Percentiles rank a stretch among this genome's conserved stretches.
phyloP scores from a whole-genome alignment of 2,888 invertebrate species.

The Eretmocerus hayati region DNA sequence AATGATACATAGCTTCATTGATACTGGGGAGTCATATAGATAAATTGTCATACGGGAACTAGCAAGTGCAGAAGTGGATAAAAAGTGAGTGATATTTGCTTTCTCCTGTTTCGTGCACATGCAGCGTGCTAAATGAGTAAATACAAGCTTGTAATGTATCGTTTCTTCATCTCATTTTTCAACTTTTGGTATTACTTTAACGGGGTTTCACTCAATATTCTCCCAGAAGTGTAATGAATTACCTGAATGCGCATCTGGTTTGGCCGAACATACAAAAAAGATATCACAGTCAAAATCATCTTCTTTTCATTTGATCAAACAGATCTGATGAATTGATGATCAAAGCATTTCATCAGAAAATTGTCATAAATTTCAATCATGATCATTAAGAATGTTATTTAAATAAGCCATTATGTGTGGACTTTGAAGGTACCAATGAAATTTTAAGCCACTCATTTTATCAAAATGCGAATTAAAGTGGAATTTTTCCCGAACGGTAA shows the following conservation, averaged over 20 bases:
- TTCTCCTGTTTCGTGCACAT: neutral
- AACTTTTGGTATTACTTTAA: conserved; percentile 11
- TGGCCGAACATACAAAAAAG: conserved; percentile 44
- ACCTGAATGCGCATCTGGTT: conserved; percentile 47
- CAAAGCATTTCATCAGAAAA: conserved; percentile 1
- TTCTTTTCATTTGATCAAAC: conserved; percentile 4
- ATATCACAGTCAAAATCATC: conserved; percentile 34
- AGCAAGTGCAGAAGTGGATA: too few relatives aligned
- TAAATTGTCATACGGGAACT: too few relatives aligned
- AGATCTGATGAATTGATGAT: conserved; percentile 6
- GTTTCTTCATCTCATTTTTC: conserved; percentile 20
- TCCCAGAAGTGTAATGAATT: conserved; percentile 28
- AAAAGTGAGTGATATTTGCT: too few relatives aligned
- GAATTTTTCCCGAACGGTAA: too few relatives aligned
- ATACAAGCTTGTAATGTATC: conserved; percentile 13
- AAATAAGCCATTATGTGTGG: neutral
- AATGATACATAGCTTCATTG: too few relatives aligned
- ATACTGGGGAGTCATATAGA: too few relatives aligned
- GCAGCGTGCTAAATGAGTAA: conserved; percentile 2
- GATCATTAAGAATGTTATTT: neutral
- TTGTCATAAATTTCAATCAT: neutral
- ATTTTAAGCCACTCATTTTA: too few relatives aligned
- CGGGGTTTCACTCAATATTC: conserved; percentile 17
- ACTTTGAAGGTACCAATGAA: neutral
- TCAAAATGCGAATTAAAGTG: too few relatives aligned